Evolutionary conservation across 2,888 invertebrate genomes (phyloP).

Genomic region (Dyspetes luteomarginatus): DNA sequence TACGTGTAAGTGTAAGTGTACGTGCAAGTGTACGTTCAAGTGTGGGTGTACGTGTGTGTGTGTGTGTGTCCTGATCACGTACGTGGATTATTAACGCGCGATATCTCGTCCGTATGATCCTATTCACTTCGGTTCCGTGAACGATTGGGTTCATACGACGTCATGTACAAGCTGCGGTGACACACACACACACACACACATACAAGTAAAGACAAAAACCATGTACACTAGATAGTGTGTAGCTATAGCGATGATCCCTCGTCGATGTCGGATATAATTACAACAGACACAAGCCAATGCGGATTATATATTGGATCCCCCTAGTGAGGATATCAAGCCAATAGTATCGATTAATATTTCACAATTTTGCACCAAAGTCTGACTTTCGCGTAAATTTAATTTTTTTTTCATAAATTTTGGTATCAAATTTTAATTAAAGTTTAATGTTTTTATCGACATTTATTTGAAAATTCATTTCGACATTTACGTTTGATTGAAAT

Average conservation of each 20-base stretch:
- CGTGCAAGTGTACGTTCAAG: no score
- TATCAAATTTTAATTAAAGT: no score
- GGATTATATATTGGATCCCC: neutral
- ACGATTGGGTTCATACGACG: conserved; percentile 16
- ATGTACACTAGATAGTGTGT: neutral
- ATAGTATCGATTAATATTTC: neutral
- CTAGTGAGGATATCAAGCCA: neutral
- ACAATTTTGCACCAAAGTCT: neutral
- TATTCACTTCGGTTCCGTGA: conserved; percentile 41
- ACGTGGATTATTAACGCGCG: conserved; percentile 69
- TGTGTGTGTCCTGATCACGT: neutral
- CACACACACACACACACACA: neutral
- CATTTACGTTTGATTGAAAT: no score
- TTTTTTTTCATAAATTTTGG: neutral
- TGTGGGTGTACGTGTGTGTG: conserved; percentile 28
- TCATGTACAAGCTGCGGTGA: neutral
- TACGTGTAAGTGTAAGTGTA: no score
- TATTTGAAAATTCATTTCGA: no score
- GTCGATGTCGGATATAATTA: conserved; percentile 13
- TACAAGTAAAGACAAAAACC: no score
- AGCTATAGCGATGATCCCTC: neutral
- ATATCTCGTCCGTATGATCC: conserved; percentile 68
- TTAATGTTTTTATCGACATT: no score
- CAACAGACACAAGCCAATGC: neutral
- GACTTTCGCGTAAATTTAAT: neutral